Base-by-base conservation (phyloP, 2,888 invertebrate species). In the Drosophila peninsularis region DNA sequence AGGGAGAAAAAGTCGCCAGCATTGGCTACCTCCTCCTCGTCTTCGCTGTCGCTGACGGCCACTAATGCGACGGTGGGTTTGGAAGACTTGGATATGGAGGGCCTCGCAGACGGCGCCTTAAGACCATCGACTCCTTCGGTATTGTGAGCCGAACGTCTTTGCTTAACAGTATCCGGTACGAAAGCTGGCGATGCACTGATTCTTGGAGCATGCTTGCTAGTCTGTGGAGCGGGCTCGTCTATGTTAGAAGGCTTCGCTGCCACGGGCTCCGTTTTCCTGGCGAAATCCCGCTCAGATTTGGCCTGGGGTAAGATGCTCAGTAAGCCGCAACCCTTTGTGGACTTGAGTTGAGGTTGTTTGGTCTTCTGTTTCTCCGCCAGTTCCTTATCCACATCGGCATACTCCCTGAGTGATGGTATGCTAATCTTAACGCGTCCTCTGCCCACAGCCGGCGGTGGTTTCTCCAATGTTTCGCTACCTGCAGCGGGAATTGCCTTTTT, bases 261-360 rank as follows among this genome's bases (percentile, higher is more conserved):
- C 14, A 30, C 36, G 0, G 73, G 17, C 0, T 61, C 61, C 0
- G 68, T 24, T 39, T 70, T 56, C 61, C 88, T 90, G 0, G 75
- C 54, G 63, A 91, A 91, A 47, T 71, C 82, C 4, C 85, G 82
- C 61, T 91, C 91, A 0, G 91, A 90, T 74, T 92, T 92, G 0
- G 96, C 96, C 78, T 94, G 94, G 10, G 96, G 96, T 44, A 97
- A 91, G 45, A 96, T 92, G 62, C 95, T 94, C 49, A 96, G 93
- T 11, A 97, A 92, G 10, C 95, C 94, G 27, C 92, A 92, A 1
- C 80, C 80, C 19, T 81, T 80, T 11, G 39, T 44, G 5, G 64
- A 36, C 7, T 81, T 70, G 0, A 44, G 21, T 7, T 62, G 58
- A 0, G 42, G 30, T 2, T 56, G 66, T 24, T 62, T 80, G 19